Evolutionary conservation across 2,113 vertebrate genomes (phyloP).

Genomic region (Scopus umbretta): DNA sequence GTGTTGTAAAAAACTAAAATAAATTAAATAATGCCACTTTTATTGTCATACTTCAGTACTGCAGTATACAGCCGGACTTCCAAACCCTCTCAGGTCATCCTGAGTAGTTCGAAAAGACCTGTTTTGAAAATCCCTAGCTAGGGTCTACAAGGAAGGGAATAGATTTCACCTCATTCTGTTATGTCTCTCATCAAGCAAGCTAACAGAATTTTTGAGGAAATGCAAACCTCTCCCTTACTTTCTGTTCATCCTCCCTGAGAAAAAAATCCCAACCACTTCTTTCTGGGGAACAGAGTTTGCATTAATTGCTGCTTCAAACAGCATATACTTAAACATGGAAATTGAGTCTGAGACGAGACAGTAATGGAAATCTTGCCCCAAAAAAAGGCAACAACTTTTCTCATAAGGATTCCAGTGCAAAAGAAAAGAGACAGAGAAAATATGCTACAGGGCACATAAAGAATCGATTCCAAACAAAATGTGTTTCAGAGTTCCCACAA

Average conservation of each 20-base stretch:
- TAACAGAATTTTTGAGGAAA: not conserved
- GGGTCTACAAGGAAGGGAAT: not conserved
- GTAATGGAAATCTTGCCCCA: constrained; percentile 23
- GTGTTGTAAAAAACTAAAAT: too few species aligned
- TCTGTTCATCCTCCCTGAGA: not conserved
- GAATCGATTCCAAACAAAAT: constrained; percentile 41
- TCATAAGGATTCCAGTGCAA: constrained; percentile 19
- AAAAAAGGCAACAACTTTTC: constrained; percentile 6
- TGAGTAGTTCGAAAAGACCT: not conserved
- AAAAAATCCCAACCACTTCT: not conserved
- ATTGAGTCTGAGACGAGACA: constrained; percentile 25
- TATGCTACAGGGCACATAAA: constrained; percentile 20
- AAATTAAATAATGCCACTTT: not conserved
- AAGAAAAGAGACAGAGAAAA: constrained; percentile 32
- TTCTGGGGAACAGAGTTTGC: constrained; percentile 14
- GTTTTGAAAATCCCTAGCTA: not conserved
- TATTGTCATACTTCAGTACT: not conserved
- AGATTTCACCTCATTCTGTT: not conserved
- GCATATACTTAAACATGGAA: constrained; percentile 42
- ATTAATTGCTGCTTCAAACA: constrained; percentile 61
- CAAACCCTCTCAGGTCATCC: not conserved
- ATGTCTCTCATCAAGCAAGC: not conserved
- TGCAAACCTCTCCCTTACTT: not conserved
- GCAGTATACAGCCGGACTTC: not conserved
- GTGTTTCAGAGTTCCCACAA: constrained; percentile 43